These are phyloP conservation scores for Cryptocheilus praepositus DNA, from an alignment of 2,888 invertebrate genomes.

Conservation along the genomic window DNA sequence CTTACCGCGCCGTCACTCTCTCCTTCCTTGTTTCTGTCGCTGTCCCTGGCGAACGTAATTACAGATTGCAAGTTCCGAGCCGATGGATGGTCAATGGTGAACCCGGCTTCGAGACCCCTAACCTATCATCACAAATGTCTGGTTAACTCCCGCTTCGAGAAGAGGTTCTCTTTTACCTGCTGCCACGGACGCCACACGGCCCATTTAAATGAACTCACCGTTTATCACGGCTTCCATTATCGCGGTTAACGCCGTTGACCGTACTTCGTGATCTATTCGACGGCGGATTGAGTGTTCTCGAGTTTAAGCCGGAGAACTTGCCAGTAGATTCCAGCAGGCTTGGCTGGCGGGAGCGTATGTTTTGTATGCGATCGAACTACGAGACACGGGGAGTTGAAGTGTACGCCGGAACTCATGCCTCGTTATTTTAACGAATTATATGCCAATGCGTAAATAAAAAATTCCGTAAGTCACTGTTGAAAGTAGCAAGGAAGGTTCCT, in stretches of 20 bases:
- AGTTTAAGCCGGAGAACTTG: too few relatives aligned
- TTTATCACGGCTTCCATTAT: constrained; percentile 38
- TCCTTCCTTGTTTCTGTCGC: constrained; percentile 24
- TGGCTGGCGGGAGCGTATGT: too few relatives aligned
- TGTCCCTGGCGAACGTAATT: constrained; percentile 58
- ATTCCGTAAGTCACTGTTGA: too few relatives aligned
- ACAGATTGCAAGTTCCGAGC: constrained; percentile 58
- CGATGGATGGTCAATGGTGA: constrained; percentile 58
- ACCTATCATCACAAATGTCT: constrained; percentile 64
- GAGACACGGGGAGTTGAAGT: too few relatives aligned
- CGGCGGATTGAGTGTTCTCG: too few relatives aligned
- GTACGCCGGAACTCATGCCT: too few relatives aligned
- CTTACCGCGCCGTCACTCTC: constrained; percentile 11
- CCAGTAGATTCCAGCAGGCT: too few relatives aligned
- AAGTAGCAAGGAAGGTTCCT: too few relatives aligned
- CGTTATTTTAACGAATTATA: too few relatives aligned
- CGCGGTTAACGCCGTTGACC: constrained; percentile 38
- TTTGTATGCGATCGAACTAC: too few relatives aligned
- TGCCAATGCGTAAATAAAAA: too few relatives aligned
- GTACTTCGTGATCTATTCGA: not conserved
- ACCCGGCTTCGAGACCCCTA: constrained; percentile 50
- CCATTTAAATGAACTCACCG: constrained; percentile 39
- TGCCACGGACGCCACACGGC: constrained; percentile 16
- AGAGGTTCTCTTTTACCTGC: constrained; percentile 21
- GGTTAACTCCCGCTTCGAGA: constrained; percentile 48